Conservation (phyloP, 2,113 vertebrate genomes). For the Megaceryle maxima region DNA sequence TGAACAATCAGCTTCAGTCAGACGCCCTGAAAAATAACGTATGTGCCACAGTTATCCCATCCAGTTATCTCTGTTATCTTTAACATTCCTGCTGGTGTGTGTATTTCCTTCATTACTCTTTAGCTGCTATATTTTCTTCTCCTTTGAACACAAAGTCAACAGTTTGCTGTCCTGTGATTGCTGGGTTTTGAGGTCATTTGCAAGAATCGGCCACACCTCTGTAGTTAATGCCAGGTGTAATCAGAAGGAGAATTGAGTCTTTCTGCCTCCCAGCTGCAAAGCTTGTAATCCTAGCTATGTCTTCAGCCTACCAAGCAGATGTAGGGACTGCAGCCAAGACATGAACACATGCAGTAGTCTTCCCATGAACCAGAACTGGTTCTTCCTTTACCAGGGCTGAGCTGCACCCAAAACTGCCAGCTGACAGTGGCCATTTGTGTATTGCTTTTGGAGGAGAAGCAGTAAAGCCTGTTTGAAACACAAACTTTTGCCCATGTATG, state of each 20-base stretch:
- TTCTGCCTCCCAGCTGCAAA: background rate
- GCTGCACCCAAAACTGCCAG: background rate
- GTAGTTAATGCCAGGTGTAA: background rate
- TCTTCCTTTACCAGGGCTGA: background rate
- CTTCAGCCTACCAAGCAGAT: background rate
- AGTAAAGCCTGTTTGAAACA: background rate
- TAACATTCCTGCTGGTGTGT: background rate
- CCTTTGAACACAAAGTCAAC: background rate
- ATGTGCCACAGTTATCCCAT: background rate
- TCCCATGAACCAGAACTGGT: background rate
- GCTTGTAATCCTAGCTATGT: background rate
- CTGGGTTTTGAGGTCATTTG: background rate
- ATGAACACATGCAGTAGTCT: background rate
- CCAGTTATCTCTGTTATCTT: background rate
- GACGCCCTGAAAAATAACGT: background rate
- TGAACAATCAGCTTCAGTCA: background rate
- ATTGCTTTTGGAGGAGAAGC: background rate
- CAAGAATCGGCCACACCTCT: background rate
- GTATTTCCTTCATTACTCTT: background rate
- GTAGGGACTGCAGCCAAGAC: background rate
- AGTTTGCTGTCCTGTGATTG: background rate
- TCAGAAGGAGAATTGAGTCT: background rate
- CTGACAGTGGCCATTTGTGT: background rate
- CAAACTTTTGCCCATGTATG: rapidly evolving
- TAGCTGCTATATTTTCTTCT: background rate